Conservation (phyloP, 2,113 vertebrate genomes). For the Saiga tatarica region DNA sequence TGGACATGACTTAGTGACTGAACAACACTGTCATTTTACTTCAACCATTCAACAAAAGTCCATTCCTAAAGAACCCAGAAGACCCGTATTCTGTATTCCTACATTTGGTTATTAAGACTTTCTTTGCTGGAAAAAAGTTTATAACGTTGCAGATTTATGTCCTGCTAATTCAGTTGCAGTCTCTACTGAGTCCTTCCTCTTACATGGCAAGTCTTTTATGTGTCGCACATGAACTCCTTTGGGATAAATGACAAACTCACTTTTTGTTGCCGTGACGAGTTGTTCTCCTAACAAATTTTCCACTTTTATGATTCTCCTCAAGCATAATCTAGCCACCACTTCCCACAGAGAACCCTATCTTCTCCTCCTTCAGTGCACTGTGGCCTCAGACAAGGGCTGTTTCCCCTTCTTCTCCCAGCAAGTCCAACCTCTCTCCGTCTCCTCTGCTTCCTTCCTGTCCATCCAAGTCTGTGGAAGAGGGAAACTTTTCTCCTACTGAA, state of each 20-base stretch:
- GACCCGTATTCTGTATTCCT: not conserved
- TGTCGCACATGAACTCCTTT: not conserved
- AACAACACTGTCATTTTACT: not conserved
- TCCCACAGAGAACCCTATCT: not conserved
- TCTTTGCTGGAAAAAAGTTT: not conserved
- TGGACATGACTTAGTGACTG: not conserved
- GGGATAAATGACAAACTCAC: not conserved
- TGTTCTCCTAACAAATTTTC: not conserved
- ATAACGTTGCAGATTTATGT: too few species aligned
- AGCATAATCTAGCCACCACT: not conserved
- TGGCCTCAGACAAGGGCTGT: too few species aligned
- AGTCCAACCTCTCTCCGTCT: not conserved
- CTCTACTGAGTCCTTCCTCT: not conserved
- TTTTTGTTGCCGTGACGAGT: fast-evolving
- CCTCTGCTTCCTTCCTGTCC: not conserved
- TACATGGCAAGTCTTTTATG: not conserved
- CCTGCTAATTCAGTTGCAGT: not conserved
- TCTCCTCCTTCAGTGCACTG: not conserved
- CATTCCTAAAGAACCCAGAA: too few species aligned
- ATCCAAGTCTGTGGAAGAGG: not conserved
- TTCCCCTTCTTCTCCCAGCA: too few species aligned
- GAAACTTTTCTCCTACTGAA: not conserved
- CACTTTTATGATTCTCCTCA: not conserved
- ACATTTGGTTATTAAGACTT: not conserved
- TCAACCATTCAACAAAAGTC: not conserved